phyloP scores from a whole-genome alignment of 1,140 invertebrate genomes.

The Homarus americanus region DNA sequence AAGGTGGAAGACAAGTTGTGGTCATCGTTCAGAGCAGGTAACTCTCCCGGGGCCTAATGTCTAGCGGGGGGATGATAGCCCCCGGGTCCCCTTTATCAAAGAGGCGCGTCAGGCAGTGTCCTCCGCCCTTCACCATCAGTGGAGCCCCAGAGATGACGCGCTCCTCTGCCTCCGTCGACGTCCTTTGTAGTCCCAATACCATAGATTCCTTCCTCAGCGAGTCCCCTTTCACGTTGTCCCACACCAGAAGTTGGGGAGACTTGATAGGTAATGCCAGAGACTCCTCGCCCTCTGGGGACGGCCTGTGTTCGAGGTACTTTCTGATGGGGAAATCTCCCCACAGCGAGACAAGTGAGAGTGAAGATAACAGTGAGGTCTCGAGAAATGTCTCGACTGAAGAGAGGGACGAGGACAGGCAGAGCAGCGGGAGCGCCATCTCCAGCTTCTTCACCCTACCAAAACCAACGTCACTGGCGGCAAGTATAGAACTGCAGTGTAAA shows the following conservation, averaged over 20 bases:
- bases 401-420: conserved; percentile 29
- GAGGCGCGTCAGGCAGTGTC: conserved; percentile 60
- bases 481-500: not conserved
- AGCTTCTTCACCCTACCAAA: conserved; percentile 38
- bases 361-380: conserved; percentile 56
- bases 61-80: conserved; percentile 27
- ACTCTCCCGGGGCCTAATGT: not conserved
- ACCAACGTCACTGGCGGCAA: not conserved
- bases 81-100: conserved; percentile 56
- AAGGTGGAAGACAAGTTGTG: not conserved
- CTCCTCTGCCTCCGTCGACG: conserved; percentile 60
- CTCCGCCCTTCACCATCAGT: conserved; percentile 60
- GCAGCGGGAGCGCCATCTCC: conserved; percentile 46
- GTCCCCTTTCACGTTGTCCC: conserved; percentile 43
- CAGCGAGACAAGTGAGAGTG: conserved; percentile 52
- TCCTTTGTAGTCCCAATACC: conserved; percentile 54
- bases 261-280: conserved; percentile 17
- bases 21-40: not conserved
- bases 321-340: conserved; percentile 46
- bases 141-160: conserved; percentile 58
- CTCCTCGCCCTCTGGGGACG: not conserved
- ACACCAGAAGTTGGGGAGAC: conserved; percentile 60
- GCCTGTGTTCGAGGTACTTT: conserved; percentile 55
- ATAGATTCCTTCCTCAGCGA: conserved; percentile 60
- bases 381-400: conserved; percentile 14